These are phyloP conservation scores for Eristalis pertinax DNA, from an alignment of 2,888 invertebrate species.

Conservation along the genomic window DNA sequence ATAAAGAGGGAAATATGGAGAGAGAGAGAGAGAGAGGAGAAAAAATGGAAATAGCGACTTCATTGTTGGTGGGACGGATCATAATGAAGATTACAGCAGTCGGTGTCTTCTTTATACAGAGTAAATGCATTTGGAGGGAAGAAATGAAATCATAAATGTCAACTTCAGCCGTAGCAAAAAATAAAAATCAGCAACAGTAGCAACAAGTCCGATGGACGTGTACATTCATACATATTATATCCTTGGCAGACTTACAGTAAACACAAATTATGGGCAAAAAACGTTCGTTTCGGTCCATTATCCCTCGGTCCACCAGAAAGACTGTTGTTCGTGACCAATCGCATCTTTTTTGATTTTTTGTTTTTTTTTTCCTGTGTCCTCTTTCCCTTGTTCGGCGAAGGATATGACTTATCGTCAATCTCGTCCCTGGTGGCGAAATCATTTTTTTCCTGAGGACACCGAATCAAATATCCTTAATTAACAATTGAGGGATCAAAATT, in stretches of 20 bases:
- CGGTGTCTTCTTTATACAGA: slow-evolving; percentile 7
- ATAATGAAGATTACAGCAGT: slow-evolving; percentile 5
- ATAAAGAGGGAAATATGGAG: too few species aligned
- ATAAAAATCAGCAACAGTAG: neutral
- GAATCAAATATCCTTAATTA: slow-evolving; percentile 24
- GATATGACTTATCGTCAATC: neutral
- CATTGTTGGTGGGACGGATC: slow-evolving; percentile 4
- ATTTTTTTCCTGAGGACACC: neutral
- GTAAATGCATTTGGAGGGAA: slow-evolving; percentile 5
- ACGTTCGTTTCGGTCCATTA: slow-evolving; percentile 9
- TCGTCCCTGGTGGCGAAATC: neutral
- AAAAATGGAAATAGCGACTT: neutral
- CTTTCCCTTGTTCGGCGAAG: neutral
- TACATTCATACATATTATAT: neutral
- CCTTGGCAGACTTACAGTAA: slow-evolving; percentile 7
- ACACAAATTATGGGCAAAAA: slow-evolving; percentile 5
- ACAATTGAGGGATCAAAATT: slow-evolving; percentile 17
- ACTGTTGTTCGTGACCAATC: neutral
- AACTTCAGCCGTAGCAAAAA: neutral
- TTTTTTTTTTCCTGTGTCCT: neutral
- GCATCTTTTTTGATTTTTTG: neutral
- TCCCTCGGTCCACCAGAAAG: neutral
- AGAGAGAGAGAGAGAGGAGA: neutral
- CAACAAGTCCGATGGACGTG: neutral
- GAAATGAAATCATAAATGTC: slow-evolving; percentile 1